Evolutionary conservation across 2,888 invertebrate genomes (phyloP).

Genomic region (Liodrosophila aerea): DNA sequence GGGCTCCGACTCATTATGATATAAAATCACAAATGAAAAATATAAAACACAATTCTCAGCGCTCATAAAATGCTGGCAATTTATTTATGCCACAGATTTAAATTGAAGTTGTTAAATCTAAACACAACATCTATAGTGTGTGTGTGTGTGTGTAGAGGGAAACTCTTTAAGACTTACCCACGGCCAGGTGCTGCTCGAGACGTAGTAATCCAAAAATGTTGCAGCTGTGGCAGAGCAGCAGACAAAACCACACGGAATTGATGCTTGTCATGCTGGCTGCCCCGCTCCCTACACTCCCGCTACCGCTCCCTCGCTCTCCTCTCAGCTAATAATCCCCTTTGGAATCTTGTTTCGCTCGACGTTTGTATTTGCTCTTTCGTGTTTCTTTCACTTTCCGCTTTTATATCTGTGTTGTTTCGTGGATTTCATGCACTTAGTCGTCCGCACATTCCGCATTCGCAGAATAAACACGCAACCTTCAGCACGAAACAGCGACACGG

Average conservation of each 20-base stretch:
- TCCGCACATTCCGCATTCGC: slow-evolving; percentile 52
- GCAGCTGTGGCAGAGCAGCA: slow-evolving; percentile 60
- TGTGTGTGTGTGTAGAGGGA: not conserved
- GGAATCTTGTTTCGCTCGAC: slow-evolving; percentile 11
- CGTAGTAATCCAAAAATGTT: slow-evolving; percentile 63
- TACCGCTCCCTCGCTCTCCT: not conserved
- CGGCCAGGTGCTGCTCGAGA: slow-evolving; percentile 33
- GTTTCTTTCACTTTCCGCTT: slow-evolving; percentile 18
- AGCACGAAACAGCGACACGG: slow-evolving; percentile 11
- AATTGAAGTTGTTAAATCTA: slow-evolving; percentile 11
- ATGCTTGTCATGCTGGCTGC: slow-evolving; percentile 56
- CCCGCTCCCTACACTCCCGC: slow-evolving; percentile 28
- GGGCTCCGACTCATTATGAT: slow-evolving; percentile 67
- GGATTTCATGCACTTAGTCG: slow-evolving; percentile 65
- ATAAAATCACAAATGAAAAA: slow-evolving; percentile 55
- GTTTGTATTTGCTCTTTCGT: slow-evolving; percentile 21
- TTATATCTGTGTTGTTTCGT: slow-evolving; percentile 21
- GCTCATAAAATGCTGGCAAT: slow-evolving; percentile 50
- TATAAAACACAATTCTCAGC: slow-evolving; percentile 36
- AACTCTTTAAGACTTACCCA: slow-evolving; percentile 47
- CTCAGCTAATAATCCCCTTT: slow-evolving; percentile 10
- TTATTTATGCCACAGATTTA: slow-evolving; percentile 52
- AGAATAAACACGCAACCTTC: slow-evolving; percentile 50
- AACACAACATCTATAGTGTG: not conserved
- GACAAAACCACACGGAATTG: slow-evolving; percentile 55